Evolutionary conservation across 2,797 vertebrate genomes (phyloP).

Genomic region (Galago senegalensis): DNA sequence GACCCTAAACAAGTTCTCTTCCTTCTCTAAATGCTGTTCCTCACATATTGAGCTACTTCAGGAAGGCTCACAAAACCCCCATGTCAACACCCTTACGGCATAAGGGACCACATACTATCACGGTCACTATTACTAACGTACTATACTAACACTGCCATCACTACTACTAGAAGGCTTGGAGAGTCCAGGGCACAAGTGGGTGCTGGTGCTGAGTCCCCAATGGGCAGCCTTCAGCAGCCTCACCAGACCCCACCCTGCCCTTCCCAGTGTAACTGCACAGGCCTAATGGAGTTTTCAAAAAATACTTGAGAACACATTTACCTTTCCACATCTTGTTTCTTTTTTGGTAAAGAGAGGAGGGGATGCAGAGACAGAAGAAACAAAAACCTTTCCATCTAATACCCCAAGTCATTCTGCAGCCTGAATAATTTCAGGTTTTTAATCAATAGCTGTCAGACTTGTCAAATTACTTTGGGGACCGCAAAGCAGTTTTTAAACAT

Average conservation of each 20-base stretch:
- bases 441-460: slow-evolving; percentile 93
- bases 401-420: slow-evolving; percentile 88
- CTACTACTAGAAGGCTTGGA: background rate
- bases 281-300: slow-evolving; percentile 85
- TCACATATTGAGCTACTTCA: background rate
- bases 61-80: background rate
- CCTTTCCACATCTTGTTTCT: slow-evolving; percentile 86
- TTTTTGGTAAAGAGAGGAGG: background rate
- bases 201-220: too few relatives aligned
- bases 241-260: background rate
- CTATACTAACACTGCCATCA: too few relatives aligned
- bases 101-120: background rate
- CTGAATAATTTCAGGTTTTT: slow-evolving; percentile 91
- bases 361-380: slow-evolving; percentile 51
- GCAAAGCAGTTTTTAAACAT: slow-evolving; percentile 92
- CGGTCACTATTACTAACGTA: too few relatives aligned
- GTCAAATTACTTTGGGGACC: slow-evolving; percentile 92
- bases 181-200: background rate
- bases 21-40: background rate
- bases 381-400: slow-evolving; percentile 89
- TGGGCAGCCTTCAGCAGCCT: background rate
- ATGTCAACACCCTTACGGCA: accelerated
- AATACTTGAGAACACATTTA: slow-evolving; percentile 83
- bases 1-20: background rate
- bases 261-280: slow-evolving; percentile 83